Conservation (phyloP, 2,797 vertebrate species). For the Poecilia picta region DNA sequence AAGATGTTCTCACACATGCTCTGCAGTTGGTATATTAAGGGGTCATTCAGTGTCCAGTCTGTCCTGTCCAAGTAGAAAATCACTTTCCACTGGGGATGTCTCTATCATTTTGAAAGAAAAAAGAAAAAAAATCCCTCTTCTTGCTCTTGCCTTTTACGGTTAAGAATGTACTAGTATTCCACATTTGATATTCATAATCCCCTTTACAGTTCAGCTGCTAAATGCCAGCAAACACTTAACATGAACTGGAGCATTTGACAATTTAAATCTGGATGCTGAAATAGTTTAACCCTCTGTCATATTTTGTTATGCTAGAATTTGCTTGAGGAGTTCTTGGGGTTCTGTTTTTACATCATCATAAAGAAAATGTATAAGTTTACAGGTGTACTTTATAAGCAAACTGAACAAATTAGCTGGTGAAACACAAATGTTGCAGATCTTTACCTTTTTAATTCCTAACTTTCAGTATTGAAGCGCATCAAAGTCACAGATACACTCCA, state of each 20-base stretch:
- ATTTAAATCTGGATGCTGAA: conserved; percentile 16
- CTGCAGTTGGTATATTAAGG: conserved; percentile 47
- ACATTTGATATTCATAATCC: conserved; percentile 21
- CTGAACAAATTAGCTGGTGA: neutral
- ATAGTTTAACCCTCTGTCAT: conserved; percentile 11
- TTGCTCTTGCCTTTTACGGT: conserved; percentile 4
- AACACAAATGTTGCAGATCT: neutral
- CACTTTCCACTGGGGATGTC: conserved; percentile 28
- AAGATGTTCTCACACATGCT: conserved; percentile 67
- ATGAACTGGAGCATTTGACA: conserved; percentile 12
- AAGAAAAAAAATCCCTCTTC: neutral
- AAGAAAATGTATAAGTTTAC: neutral
- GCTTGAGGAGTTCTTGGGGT: neutral
- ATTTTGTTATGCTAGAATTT: neutral
- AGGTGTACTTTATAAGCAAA: neutral
- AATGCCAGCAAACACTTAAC: conserved; percentile 16
- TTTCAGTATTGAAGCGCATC: neutral
- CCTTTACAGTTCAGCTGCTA: conserved; percentile 33
- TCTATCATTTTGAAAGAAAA: conserved; percentile 10
- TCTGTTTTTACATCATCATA: neutral
- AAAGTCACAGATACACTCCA: neutral
- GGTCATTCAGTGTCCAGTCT: conserved; percentile 66
- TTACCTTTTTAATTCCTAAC: neutral
- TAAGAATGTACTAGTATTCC: neutral
- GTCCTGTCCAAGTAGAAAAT: conserved; percentile 37